Evolutionary conservation across 2,113 vertebrate species (phyloP), one percentile per base, ranked within the genome.

Genomic region (Ptyas mucosa): DNA sequence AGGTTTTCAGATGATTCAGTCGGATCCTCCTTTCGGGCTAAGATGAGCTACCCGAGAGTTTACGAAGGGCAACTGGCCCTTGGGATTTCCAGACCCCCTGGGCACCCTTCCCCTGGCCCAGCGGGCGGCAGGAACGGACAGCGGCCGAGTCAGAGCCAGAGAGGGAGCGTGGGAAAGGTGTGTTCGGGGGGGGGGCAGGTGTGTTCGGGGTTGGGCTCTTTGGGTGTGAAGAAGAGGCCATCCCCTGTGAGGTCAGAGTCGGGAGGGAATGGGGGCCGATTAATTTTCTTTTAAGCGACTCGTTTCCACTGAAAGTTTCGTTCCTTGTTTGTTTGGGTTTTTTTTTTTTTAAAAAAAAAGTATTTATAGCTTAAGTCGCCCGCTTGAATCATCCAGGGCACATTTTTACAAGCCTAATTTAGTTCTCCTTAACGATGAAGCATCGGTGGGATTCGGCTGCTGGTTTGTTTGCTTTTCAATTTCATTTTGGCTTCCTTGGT

Each of bases 61-160:
- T 89, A 58, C 0, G 69, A 89, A 64, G 26, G 52, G 54, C 90
- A 69, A 2, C 91, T 69, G 7, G 1, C 55, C 55, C 75, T 49
- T 0, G 93, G 88, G 26, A 8, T 86, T 3, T 58, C 53, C 18
- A 52, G 93, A 0, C 69, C 8, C 39, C 89, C 88, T 34, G 53
- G 85, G 52, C 89, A 91, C 85, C 88, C 94, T 88, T 75, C 8
- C 24, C 57, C 43, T 4, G 21, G 2, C 15, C 2, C 53, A 5
- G 69, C 89, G 49, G 93, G 94, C 95, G 93, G 39, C 75, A 34
- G 61, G 93, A 94, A 96, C 55, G 89, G 96, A 89, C 95, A 94
- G 94, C 85, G 90, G 64, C 94, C 94, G 46, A 85, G 93, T 92
- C 55, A 91, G 39, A 81, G 91, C 92, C 53, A 89, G 18, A 57